Percentiles rank a stretch among this genome's conserved stretches.
These are phyloP conservation scores for Enteromius anoplus DNA, from an alignment of 2,797 vertebrate genomes.

Conservation along the genomic window DNA sequence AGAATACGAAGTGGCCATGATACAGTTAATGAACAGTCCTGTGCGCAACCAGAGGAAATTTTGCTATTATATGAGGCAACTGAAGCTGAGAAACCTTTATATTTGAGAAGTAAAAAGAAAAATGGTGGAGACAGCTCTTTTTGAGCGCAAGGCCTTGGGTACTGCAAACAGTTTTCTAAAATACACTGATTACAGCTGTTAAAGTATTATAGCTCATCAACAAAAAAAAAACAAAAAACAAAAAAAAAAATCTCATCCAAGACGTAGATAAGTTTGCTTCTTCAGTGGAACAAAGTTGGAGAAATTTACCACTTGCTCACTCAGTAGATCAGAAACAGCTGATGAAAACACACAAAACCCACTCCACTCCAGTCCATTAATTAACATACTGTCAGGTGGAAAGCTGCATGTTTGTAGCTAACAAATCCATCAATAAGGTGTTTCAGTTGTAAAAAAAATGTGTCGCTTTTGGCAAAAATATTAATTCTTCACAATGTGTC, in stretches of 20 bases:
- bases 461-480: not conserved
- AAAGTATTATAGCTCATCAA: not conserved
- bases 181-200: not conserved
- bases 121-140: not conserved
- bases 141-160: not conserved
- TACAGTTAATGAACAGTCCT: slow-evolving; percentile 16
- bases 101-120: not conserved
- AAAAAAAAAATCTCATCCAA: not conserved
- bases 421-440: not conserved
- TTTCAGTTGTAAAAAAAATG: not conserved
- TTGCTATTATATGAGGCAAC: slow-evolving; percentile 25
- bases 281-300: not conserved
- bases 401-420: not conserved
- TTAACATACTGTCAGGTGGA: not conserved
- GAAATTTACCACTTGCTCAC: not conserved
- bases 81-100: not conserved
- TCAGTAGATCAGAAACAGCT: not conserved
- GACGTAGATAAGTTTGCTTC: not conserved
- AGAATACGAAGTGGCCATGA: slow-evolving; percentile 21
- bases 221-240: not conserved
- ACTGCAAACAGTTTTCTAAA: not conserved
- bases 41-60: slow-evolving; percentile 7
- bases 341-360: not conserved
- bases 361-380: not conserved
- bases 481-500: not conserved